Evolutionary conservation across 2,113 vertebrate species (phyloP).

Genomic region (Dromas ardeola): DNA sequence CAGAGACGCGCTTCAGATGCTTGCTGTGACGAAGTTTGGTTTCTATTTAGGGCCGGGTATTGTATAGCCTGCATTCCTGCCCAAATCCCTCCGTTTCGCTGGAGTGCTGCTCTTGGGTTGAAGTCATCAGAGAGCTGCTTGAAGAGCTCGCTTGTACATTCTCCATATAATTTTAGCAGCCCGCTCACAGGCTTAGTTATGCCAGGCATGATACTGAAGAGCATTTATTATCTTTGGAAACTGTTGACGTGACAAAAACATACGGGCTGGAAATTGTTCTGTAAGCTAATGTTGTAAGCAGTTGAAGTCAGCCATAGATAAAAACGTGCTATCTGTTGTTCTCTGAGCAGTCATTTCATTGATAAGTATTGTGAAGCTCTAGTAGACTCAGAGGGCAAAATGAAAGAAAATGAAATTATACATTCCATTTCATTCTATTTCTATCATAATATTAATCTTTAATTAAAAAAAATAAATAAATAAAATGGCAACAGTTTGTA

Average conservation of each 20-base stretch:
- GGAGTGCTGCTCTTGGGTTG: background rate
- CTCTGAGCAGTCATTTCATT: background rate
- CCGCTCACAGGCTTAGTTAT: conserved; percentile 61
- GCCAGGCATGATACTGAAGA: conserved; percentile 79
- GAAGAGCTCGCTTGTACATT: conserved; percentile 20
- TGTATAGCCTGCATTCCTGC: conserved; percentile 49
- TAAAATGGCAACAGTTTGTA: background rate
- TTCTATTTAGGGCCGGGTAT: conserved; percentile 29
- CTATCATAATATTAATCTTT: background rate
- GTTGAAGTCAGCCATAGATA: conserved; percentile 9
- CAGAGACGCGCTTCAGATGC: background rate
- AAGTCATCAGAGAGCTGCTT: conserved; percentile 35
- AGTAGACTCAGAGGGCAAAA: background rate
- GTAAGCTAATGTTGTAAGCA: conserved; percentile 62
- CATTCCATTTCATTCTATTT: background rate
- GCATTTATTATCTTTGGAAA: conserved; percentile 87
- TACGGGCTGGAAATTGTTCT: conserved; percentile 75
- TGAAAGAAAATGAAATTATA: background rate
- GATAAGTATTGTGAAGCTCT: background rate
- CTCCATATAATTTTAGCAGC: conserved; percentile 67
- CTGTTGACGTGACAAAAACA: conserved; percentile 83
- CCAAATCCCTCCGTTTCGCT: background rate
- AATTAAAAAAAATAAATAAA: background rate
- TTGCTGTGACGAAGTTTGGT: conserved; percentile 1
- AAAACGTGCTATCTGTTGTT: background rate